These are phyloP conservation scores for Fringilla coelebs DNA, from an alignment of 2,797 vertebrate species.

Conservation along the genomic window DNA sequence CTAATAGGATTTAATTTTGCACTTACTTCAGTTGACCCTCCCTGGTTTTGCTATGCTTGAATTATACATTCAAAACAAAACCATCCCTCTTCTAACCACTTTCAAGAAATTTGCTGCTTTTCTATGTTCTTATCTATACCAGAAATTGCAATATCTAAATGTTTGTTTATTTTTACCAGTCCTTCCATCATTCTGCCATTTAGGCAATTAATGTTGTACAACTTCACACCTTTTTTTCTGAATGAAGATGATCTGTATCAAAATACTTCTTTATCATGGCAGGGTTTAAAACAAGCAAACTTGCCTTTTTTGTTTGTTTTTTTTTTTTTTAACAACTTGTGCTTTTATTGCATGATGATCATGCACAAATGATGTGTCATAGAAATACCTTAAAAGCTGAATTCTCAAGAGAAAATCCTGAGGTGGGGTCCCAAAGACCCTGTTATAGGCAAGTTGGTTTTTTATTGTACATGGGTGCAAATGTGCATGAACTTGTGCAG, in stretches of 20 bases:
- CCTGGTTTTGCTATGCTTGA: background rate
- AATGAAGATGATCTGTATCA: background rate
- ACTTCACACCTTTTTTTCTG: background rate
- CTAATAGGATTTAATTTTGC: background rate
- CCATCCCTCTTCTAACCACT: background rate
- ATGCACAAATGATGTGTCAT: background rate
- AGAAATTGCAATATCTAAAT: background rate
- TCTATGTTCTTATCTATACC: background rate
- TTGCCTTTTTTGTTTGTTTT: background rate
- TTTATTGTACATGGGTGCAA: background rate
- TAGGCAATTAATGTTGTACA: background rate
- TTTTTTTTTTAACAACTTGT: background rate
- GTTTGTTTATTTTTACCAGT: background rate
- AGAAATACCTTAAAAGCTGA: background rate
- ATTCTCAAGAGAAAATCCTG: background rate
- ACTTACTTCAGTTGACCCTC: background rate
- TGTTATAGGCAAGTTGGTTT: background rate
- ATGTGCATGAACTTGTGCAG: background rate
- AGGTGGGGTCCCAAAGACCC: background rate
- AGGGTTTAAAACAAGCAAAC: background rate
- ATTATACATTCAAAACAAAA: background rate
- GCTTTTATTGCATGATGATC: background rate
- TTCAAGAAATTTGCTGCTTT: background rate
- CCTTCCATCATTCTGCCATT: background rate
- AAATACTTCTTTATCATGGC: background rate